Conservation (phyloP, 1,140 invertebrate genomes). For the Littorina saxatilis region DNA sequence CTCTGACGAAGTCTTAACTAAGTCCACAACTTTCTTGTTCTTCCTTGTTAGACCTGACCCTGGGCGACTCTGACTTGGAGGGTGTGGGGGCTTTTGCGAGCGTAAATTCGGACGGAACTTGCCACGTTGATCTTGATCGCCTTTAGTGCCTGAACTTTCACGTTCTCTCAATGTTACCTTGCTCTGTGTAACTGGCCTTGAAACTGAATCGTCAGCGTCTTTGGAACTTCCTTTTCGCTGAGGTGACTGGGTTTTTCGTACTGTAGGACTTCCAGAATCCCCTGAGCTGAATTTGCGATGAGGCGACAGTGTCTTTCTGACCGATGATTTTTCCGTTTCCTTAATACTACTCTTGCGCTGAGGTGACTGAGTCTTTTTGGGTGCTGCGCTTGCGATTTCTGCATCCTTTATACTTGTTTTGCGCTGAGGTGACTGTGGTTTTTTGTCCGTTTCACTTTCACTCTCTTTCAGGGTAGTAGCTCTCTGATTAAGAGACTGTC, state of each 20-base stretch:
- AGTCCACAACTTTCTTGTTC: not conserved
- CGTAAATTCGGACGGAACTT: not conserved
- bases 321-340: not conserved
- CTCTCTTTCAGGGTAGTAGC: not conserved
- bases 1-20: not conserved
- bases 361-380: constrained; percentile 14
- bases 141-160: not conserved
- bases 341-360: not conserved
- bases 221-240: not conserved
- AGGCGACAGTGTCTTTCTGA: not conserved
- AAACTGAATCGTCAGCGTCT: not conserved
- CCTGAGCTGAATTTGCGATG: no score
- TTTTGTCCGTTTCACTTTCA: not conserved
- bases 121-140: not conserved
- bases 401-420: not conserved
- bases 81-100: not conserved
- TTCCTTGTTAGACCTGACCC: not conserved
- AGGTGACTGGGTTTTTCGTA: constrained; percentile 2
- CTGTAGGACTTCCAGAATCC: not conserved
- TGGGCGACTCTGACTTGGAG: not conserved
- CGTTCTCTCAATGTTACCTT: not conserved
- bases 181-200: not conserved
- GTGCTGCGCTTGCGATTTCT: not conserved
- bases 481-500: constrained; percentile 10
- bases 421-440: constrained; percentile 8